phyloP scores from a whole-genome alignment of 1,140 invertebrate species.

The Drosophila bocki region DNA sequence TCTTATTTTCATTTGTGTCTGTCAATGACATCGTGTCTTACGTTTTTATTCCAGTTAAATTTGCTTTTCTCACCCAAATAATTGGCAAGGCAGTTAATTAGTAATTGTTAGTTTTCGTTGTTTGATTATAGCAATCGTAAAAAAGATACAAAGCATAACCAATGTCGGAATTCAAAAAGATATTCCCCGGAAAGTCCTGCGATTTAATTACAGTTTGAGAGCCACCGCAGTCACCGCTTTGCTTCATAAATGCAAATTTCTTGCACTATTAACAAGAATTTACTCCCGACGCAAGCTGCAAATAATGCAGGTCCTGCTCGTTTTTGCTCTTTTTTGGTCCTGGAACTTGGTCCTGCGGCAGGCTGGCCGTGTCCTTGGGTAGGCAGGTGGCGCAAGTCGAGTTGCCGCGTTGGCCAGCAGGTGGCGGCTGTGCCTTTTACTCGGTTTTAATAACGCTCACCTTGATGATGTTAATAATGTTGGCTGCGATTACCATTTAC shows the following conservation, averaged over 20 bases:
- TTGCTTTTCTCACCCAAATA: background rate
- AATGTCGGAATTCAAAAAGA: background rate
- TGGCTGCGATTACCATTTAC: slow-evolving; percentile 64
- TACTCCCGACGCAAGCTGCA: slow-evolving; percentile 32
- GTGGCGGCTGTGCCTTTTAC: slow-evolving; percentile 37
- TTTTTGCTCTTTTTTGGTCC: background rate
- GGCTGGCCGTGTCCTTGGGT: slow-evolving; percentile 31
- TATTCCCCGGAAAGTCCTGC: background rate
- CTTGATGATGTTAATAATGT: slow-evolving; percentile 73
- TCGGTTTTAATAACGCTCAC: slow-evolving; percentile 51
- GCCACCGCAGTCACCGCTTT: slow-evolving; percentile 12
- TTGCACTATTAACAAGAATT: slow-evolving; percentile 46
- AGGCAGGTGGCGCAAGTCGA: slow-evolving; percentile 27
- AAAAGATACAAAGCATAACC: background rate
- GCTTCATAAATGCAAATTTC: slow-evolving; percentile 41
- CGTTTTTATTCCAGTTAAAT: background rate
- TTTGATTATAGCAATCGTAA: background rate
- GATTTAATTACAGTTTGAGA: slow-evolving; percentile 32
- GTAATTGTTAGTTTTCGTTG: too few species aligned
- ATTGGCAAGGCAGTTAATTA: background rate
- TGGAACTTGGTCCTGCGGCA: slow-evolving; percentile 26
- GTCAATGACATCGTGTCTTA: background rate
- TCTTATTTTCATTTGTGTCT: background rate
- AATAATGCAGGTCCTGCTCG: slow-evolving; percentile 19
- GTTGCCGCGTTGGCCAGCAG: slow-evolving; percentile 42